Evolutionary conservation across 92 coral and sea anemone species (phyloP).

Genomic region (Micromussa lordhowensis): DNA sequence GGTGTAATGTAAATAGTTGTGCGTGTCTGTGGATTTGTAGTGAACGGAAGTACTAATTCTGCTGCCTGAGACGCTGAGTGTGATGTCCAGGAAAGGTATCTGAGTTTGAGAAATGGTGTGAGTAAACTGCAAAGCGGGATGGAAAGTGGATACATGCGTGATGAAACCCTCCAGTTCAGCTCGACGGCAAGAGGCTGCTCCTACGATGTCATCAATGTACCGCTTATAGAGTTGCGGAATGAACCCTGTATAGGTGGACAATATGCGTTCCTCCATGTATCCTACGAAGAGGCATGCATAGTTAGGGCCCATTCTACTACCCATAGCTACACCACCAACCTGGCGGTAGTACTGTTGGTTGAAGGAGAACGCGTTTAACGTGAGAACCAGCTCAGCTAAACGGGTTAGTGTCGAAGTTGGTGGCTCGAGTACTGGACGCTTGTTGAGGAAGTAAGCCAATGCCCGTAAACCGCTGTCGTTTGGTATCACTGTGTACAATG

Average conservation of each 20-base stretch:
- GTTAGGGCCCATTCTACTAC: constrained; percentile 3
- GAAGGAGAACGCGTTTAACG: background rate
- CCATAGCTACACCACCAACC: constrained; percentile 20
- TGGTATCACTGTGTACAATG: too few species aligned
- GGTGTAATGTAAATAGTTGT: background rate
- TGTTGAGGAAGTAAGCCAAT: too few species aligned
- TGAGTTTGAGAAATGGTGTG: background rate
- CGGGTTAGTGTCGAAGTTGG: too few species aligned
- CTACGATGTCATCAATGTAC: constrained; percentile 4
- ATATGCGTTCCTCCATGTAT: background rate
- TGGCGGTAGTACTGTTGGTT: background rate
- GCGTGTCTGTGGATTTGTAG: background rate
- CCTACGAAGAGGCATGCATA: background rate
- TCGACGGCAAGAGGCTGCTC: constrained; percentile 4
- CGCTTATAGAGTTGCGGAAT: background rate
- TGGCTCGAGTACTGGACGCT: too few species aligned
- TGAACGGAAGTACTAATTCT: background rate
- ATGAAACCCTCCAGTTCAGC: background rate
- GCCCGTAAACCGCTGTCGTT: too few species aligned
- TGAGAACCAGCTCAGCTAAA: background rate
- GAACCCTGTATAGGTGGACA: background rate
- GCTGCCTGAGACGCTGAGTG: background rate
- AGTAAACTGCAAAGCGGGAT: background rate
- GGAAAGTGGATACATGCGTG: too few species aligned
- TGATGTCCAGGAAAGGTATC: background rate